Evolutionary conservation across 2,113 vertebrate genomes (phyloP), one percentile per base, ranked within the genome.

Genomic region (Zapus hudsonius): DNA sequence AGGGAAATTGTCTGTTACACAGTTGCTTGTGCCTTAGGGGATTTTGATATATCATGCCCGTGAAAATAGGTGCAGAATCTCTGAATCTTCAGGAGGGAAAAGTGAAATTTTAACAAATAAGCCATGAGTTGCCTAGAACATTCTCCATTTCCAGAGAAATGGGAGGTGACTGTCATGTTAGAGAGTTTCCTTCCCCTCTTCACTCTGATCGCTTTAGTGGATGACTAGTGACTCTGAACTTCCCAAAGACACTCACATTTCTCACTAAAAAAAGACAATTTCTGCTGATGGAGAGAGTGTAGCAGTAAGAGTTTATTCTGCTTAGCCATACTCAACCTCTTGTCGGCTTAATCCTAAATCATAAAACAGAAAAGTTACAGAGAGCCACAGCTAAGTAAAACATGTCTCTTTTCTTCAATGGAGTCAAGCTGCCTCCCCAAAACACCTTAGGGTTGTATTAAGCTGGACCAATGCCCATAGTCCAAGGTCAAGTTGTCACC

Each of bases 111-210:
- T 7, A 83, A 61, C 23, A 55, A 75, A 61, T 72, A 10, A 66
- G 36, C 16, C 23, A 33, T 22, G 38, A 23, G 40, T 64, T 85
- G 57, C 59, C 33, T 69, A 44, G 66, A 40, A 13, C 61, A 42
- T 36, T 86, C 22, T 87, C 74, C 47, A 57, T 72, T 94, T 75
- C 72, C 31, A 84, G 79, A 72, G 67, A 86, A 83, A 92, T 29
- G 25, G 27, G 7, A 66, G 17, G 29, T 61, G 52, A 40, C 63
- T 23, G 1, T 1, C 82, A 7, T 2, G 2, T 70, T 13, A 47
- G 61, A 59, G 11, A 42, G 20, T 22, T 59, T 73, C 31, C 0
- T 52, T 92, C 83, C 36, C 27, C 17, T 87, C n/a, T 86, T 66
- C 78, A 44, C 5, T 42, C 3, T 16, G 20, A 72, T 31, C 33